phyloP scores from a whole-genome alignment of 2,113 vertebrate genomes.

The Opisthocomus hoazin region DNA sequence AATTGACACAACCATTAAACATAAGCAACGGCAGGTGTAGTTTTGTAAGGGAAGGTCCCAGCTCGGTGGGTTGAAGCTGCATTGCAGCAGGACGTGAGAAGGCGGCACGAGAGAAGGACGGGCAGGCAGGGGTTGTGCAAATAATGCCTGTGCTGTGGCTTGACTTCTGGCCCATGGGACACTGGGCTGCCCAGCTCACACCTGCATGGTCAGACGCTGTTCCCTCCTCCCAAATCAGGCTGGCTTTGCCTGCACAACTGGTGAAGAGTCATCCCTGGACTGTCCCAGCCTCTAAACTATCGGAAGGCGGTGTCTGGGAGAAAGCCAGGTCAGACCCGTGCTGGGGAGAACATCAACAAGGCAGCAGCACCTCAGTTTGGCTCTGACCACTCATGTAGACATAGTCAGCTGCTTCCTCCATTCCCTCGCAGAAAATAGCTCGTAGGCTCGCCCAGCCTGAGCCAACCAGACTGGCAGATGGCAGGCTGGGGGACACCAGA shows the following conservation, averaged over 20 bases:
- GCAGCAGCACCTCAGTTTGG: background rate
- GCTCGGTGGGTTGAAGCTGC: rapidly evolving
- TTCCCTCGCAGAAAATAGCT: background rate
- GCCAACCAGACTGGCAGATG: background rate
- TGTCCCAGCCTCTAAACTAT: background rate
- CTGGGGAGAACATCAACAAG: background rate
- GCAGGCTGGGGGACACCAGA: background rate
- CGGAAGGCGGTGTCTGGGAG: background rate
- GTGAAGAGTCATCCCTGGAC: background rate
- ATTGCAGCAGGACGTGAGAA: background rate
- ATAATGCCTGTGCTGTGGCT: rapidly evolving
- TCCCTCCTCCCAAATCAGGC: background rate
- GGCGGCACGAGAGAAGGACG: background rate
- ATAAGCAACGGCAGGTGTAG: background rate
- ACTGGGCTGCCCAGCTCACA: background rate
- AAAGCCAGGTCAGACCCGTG: background rate
- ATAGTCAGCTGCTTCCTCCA: background rate
- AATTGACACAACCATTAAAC: background rate
- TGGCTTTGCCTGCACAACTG: background rate
- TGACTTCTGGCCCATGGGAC: background rate
- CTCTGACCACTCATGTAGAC: background rate
- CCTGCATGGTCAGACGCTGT: background rate
- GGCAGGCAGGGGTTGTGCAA: background rate
- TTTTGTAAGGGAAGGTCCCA: background rate
- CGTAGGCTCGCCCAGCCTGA: background rate